Evolutionary conservation across 2,888 invertebrate genomes (phyloP).

Genomic region (Himalopsyche kuldschensis): DNA sequence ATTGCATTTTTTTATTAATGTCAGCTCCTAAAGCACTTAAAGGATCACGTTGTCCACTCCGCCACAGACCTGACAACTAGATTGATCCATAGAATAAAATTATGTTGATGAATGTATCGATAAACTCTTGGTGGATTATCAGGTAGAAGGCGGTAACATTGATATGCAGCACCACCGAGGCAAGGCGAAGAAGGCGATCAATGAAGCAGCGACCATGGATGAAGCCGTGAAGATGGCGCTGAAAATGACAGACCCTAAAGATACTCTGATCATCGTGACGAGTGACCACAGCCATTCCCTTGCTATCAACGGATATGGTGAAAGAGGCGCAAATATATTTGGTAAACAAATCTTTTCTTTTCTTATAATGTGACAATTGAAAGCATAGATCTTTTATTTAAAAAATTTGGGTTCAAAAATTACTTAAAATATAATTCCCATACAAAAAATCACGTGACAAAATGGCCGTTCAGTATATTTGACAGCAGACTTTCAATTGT

Average conservation of each 20-base stretch:
- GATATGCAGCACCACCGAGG: constrained; percentile 87
- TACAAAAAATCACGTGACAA: too few relatives aligned
- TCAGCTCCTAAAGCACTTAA: too few relatives aligned
- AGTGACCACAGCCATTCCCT: constrained; percentile 83
- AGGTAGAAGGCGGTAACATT: constrained; percentile 85
- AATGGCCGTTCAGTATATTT: too few relatives aligned
- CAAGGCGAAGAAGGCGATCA: constrained; percentile 72
- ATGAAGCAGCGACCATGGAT: constrained; percentile 78
- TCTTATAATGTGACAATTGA: not conserved
- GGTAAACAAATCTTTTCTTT: constrained; percentile 52
- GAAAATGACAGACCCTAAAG: constrained; percentile 60
- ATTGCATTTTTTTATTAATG: too few relatives aligned
- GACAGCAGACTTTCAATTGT: too few relatives aligned
- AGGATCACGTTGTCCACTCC: not conserved
- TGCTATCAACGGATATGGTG: constrained; percentile 76
- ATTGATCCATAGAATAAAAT: too few relatives aligned
- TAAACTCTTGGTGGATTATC: constrained; percentile 25
- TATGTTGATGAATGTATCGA: not conserved
- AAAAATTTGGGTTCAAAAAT: too few relatives aligned
- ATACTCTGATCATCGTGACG: constrained; percentile 83
- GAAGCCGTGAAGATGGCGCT: constrained; percentile 72
- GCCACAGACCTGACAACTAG: not conserved
- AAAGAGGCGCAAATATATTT: constrained; percentile 69
- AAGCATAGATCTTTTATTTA: too few relatives aligned
- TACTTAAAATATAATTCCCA: too few relatives aligned